phyloP scores from a whole-genome alignment of 2,888 invertebrate species.

The Lycophotia porphyrea region DNA sequence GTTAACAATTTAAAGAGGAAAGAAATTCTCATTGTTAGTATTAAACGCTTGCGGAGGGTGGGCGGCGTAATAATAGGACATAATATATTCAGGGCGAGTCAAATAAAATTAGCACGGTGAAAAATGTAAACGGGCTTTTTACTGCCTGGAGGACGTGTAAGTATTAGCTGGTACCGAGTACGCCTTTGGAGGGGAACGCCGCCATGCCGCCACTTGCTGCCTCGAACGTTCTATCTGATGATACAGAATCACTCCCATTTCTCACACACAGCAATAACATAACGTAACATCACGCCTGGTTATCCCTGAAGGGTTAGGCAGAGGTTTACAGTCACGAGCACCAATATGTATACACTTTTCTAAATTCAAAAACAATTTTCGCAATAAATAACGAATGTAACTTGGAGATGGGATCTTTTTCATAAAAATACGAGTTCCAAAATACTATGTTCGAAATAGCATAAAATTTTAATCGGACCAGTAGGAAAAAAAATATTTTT shows the following conservation, averaged over 20 bases:
- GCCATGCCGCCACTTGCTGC: conserved; percentile 52
- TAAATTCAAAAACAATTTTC: too few relatives aligned
- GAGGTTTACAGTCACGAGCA: too few relatives aligned
- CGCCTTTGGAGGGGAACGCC: conserved; percentile 73
- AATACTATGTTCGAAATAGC: too few relatives aligned
- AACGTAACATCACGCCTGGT: too few relatives aligned
- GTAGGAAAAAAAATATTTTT: too few relatives aligned
- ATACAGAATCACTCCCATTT: conserved; percentile 52
- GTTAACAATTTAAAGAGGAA: conserved; percentile 86
- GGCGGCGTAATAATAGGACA: conserved; percentile 87
- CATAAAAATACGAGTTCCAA: too few relatives aligned
- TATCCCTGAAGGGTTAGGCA: too few relatives aligned
- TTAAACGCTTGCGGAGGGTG: conserved; percentile 85
- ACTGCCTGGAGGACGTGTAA: conserved; percentile 87
- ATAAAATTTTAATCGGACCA: too few relatives aligned
- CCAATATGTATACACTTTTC: too few relatives aligned
- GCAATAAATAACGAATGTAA: too few relatives aligned
- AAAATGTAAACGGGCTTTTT: conserved; percentile 89
- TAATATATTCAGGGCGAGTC: conserved; percentile 90
- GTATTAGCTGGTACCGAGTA: conserved; percentile 79
- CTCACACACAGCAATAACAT: conserved; percentile 18
- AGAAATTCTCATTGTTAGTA: conserved; percentile 85
- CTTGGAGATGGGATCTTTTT: too few relatives aligned
- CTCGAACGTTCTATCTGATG: conserved; percentile 42
- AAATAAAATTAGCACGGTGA: conserved; percentile 90